Percentiles rank a stretch among this genome's conserved stretches.
Evolutionary conservation across 1,140 invertebrate species (phyloP).

Genomic region (Sitophilus oryzae): DNA sequence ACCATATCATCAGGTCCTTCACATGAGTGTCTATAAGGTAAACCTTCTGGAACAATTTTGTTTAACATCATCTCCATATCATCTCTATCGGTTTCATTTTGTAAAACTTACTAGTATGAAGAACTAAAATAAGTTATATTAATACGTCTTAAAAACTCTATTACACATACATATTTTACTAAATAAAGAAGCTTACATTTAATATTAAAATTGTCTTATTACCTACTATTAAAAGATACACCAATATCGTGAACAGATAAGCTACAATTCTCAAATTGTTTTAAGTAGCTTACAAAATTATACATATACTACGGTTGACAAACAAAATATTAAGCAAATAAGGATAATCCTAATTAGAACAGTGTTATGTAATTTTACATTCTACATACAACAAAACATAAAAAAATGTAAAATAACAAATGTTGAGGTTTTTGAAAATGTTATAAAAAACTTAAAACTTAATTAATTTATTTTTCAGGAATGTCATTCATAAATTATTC

Average conservation of each 20-base stretch:
- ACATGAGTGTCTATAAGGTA: slow-evolving; percentile 91
- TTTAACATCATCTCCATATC: slow-evolving; percentile 99
- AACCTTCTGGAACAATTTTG: slow-evolving; percentile 94
- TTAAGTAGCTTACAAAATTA: too few relatives aligned
- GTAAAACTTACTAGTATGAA: slow-evolving; percentile 89
- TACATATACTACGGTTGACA: too few relatives aligned
- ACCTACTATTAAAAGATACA: too few relatives aligned
- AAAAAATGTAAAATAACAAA: too few relatives aligned
- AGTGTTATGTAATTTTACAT: too few relatives aligned
- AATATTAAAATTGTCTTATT: too few relatives aligned
- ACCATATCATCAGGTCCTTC: slow-evolving; percentile 99
- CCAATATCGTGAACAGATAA: too few relatives aligned
- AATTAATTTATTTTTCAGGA: neutral
- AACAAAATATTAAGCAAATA: too few relatives aligned
- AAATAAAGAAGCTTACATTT: too few relatives aligned
- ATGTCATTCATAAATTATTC: neutral
- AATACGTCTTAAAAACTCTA: neutral
- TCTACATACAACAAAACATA: too few relatives aligned
- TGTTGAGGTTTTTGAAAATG: neutral
- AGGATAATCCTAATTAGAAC: too few relatives aligned
- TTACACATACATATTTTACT: neutral
- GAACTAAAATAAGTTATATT: slow-evolving; percentile 64
- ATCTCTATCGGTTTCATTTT: slow-evolving; percentile 55
- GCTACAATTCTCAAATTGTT: too few relatives aligned
- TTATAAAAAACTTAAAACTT: neutral